phyloP scores from a whole-genome alignment of 2,888 invertebrate genomes.

The Taenaris catops region DNA sequence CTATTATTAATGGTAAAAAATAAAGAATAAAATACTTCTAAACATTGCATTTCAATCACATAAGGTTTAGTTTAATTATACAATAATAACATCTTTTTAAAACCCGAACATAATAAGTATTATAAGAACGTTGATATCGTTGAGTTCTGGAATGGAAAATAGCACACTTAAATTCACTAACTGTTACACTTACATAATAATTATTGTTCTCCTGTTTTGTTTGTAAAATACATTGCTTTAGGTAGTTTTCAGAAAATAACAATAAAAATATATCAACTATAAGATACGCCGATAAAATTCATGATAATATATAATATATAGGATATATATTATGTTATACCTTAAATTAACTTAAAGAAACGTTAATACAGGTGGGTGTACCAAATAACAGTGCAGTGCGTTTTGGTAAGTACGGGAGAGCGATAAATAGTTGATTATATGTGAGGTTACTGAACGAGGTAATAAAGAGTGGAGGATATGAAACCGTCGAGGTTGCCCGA shows the following conservation, averaged over 20 bases:
- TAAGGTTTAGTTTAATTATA: slow-evolving; percentile 79
- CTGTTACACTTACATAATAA: slow-evolving; percentile 79
- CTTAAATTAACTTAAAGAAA: slow-evolving; percentile 65
- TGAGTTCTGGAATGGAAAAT: slow-evolving; percentile 79
- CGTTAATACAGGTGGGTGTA: slow-evolving; percentile 52
- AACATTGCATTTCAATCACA: slow-evolving; percentile 81
- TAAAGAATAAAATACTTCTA: slow-evolving; percentile 80
- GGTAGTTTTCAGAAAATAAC: slow-evolving; percentile 75
- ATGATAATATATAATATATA: slow-evolving; percentile 44
- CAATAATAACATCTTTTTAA: slow-evolving; percentile 76
- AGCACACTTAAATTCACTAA: slow-evolving; percentile 80
- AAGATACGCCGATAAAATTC: slow-evolving; percentile 67
- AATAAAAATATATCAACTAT: slow-evolving; percentile 73
- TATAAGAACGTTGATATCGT: slow-evolving; percentile 78
- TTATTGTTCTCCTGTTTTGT: slow-evolving; percentile 79
- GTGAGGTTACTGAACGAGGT: slow-evolving; percentile 73
- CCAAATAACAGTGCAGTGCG: slow-evolving; percentile 76
- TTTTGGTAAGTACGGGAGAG: slow-evolving; percentile 64
- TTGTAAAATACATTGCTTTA: slow-evolving; percentile 78
- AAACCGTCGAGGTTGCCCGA: slow-evolving; percentile 31
- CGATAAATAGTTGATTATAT: slow-evolving; percentile 54
- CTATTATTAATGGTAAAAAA: slow-evolving; percentile 80
- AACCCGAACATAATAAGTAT: slow-evolving; percentile 74
- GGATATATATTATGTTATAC: too few relatives aligned
- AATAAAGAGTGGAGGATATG: slow-evolving; percentile 51